Percentiles rank a stretch among this genome's conserved stretches.
phyloP scores from a whole-genome alignment of 1,140 invertebrate genomes.

The Aporrectodea caliginosa region DNA sequence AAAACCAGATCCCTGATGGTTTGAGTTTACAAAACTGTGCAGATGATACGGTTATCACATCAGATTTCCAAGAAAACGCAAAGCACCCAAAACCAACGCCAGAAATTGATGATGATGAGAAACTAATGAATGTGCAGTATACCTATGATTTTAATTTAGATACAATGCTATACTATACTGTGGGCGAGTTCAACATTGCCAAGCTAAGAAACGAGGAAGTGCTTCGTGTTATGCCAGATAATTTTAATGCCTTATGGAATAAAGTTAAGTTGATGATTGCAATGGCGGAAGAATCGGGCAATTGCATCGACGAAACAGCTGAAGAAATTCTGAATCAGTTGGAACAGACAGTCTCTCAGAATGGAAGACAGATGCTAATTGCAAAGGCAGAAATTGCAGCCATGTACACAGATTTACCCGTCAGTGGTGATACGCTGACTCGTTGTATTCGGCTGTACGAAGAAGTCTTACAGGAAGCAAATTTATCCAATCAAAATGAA shows the following conservation, averaged over 20 bases:
- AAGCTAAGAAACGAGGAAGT: background rate
- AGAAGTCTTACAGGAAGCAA: background rate
- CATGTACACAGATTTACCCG: background rate
- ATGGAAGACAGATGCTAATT: no score
- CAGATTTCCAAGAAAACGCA: no score
- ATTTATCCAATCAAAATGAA: background rate
- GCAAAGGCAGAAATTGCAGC: background rate
- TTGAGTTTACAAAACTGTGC: no score
- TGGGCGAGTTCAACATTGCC: background rate
- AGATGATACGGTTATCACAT: no score
- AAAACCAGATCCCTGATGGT: no score
- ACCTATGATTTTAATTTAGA: background rate
- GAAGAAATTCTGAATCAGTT: no score
- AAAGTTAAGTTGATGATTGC: background rate
- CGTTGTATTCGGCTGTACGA: background rate
- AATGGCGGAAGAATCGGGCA: background rate
- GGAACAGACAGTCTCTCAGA: no score
- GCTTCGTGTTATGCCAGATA: background rate
- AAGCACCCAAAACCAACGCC: no score
- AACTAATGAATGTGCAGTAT: no score
- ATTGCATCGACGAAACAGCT: no score
- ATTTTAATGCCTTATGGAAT: background rate
- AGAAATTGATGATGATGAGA: no score
- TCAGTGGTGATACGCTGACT: background rate
- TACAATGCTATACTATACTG: background rate